Evolutionary conservation across 2,888 invertebrate species (phyloP).

Genomic region (Habroteleia sp.): DNA sequence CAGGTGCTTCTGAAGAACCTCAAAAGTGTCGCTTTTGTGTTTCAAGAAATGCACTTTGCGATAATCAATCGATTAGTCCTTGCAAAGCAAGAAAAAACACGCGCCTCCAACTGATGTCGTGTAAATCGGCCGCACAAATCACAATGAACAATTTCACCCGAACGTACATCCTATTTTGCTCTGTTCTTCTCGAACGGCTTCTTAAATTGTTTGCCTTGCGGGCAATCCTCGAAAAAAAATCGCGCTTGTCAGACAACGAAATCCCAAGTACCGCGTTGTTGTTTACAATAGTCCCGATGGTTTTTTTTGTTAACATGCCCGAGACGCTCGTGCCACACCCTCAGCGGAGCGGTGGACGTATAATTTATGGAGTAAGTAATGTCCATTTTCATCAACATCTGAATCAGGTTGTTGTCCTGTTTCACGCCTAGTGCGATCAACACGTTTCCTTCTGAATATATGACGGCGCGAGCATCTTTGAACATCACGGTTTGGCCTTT

Average conservation of each 20-base stretch:
- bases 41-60: constrained; percentile 53
- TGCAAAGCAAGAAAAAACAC: constrained; percentile 48
- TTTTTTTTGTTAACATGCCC: constrained; percentile 52
- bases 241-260: neutral
- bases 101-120: constrained; percentile 41
- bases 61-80: constrained; percentile 53
- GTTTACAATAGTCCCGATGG: neutral
- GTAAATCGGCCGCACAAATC: neutral
- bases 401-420: constrained; percentile 34
- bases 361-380: constrained; percentile 4
- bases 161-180: neutral
- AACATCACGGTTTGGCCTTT: constrained; percentile 20
- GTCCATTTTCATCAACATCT: constrained; percentile 30
- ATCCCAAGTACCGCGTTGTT: neutral
- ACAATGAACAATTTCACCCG: neutral
- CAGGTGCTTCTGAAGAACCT: constrained; percentile 3
- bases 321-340: constrained; percentile 33
- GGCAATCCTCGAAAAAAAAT: neutral
- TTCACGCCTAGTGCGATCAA: constrained; percentile 35
- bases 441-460: constrained; percentile 26
- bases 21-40: constrained; percentile 56
- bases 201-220: constrained; percentile 7
- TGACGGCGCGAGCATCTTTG: constrained; percentile 2
- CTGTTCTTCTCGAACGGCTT: neutral
- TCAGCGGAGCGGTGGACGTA: constrained; percentile 9